These are phyloP conservation scores for Neostethus bicornis DNA, from an alignment of 2,797 vertebrate genomes.

Conservation along the genomic window DNA sequence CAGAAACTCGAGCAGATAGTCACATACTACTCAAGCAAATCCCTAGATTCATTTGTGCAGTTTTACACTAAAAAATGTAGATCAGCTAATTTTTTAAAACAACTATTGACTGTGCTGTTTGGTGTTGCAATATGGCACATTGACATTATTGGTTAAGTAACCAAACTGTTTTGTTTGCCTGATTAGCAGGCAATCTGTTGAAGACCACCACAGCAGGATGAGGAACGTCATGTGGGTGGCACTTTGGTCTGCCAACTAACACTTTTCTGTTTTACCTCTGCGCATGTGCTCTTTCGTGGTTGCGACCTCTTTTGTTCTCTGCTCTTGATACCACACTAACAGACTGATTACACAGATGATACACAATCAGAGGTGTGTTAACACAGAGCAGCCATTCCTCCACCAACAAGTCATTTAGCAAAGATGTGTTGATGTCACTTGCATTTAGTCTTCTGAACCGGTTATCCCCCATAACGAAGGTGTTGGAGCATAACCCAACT, in stretches of 20 bases:
- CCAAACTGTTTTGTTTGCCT: constrained; percentile 49
- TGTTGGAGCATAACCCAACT: too few species aligned
- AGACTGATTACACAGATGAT: constrained; percentile 18
- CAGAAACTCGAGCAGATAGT: constrained; percentile 55
- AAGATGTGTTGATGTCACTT: constrained; percentile 5
- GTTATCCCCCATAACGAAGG: too few species aligned
- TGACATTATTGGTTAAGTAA: constrained; percentile 25
- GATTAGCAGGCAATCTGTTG: constrained; percentile 43
- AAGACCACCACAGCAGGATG: constrained; percentile 46
- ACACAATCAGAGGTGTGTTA: constrained; percentile 12
- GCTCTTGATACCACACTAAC: constrained; percentile 19
- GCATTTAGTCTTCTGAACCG: too few species aligned
- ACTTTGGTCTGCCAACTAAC: constrained; percentile 55
- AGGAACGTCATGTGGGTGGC: constrained; percentile 51
- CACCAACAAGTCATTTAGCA: not conserved
- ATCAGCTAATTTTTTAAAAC: constrained; percentile 42
- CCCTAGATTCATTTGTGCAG: not conserved
- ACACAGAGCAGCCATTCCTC: constrained; percentile 8
- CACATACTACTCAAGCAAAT: constrained; percentile 36
- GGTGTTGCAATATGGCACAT: constrained; percentile 17
- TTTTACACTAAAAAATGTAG: constrained; percentile 30
- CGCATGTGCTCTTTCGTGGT: constrained; percentile 19
- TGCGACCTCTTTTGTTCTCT: constrained; percentile 47
- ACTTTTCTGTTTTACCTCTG: constrained; percentile 38
- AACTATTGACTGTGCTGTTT: constrained; percentile 35